Conservation (phyloP, 2,888 invertebrate genomes). For the Hydropsyche betteni region DNA sequence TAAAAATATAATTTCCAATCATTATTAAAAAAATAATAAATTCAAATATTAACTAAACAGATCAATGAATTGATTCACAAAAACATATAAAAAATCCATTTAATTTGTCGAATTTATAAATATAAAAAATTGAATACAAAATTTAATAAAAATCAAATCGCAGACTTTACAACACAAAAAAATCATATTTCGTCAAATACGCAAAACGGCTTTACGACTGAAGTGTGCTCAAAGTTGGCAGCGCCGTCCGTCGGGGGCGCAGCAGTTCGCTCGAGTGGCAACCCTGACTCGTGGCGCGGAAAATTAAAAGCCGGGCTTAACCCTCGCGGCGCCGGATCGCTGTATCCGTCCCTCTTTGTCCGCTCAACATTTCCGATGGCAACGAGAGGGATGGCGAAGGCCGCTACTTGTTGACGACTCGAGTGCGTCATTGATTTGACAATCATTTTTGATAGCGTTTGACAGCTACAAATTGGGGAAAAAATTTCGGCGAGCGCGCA, state of each 20-base stretch:
- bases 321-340: not conserved
- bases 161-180: no score
- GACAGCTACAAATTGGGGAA: slow-evolving; percentile 29
- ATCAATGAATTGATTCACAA: no score
- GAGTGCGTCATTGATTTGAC: slow-evolving; percentile 22
- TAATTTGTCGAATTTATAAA: no score
- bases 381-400: not conserved
- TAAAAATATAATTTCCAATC: no score
- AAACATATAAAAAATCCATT: no score
- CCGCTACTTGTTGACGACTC: slow-evolving; percentile 16
- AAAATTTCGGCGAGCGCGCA: not conserved
- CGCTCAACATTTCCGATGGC: not conserved
- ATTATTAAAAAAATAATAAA: no score
- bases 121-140: no score
- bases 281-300: slow-evolving; percentile 23
- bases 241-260: not conserved
- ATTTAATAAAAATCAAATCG: no score
- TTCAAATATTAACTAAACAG: no score
- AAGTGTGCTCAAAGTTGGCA: no score
- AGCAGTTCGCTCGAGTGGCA: slow-evolving; percentile 14
- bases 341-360: not conserved
- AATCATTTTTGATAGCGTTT: slow-evolving; percentile 31
- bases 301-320: slow-evolving; percentile 31
- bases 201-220: no score
- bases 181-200: no score